Base-by-base conservation (phyloP, 1,140 invertebrate genomes). In the Temnothorax longispinosus region DNA sequence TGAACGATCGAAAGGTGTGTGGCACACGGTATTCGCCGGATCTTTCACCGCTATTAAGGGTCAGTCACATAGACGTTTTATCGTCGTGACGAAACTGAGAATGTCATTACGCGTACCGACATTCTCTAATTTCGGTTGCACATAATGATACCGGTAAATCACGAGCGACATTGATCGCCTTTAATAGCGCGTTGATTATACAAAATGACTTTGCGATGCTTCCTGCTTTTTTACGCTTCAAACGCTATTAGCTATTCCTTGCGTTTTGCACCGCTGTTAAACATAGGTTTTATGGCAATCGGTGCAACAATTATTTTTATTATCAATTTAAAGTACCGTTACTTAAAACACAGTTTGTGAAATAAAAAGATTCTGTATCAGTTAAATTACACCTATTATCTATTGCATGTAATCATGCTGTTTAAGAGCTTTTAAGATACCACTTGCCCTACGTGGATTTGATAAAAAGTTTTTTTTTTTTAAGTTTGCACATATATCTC, bases 181-280 rank as follows among this genome's bases (percentile, higher is more conserved):
- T 74, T 84, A 84, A 84, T 75, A 75, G 69, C 13, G 2, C 27
- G 32, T 8, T 60, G 69, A 84, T 84, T 84, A 62, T 75, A 50
- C 44, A 47, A 41, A 75, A 84, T 75, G 69, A 38, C 69, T 84
- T 21, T 2, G 38, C 4, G 18, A 18, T 75, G 54, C 80, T 84
- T 84, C 56, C 80, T 75, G 54, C 64, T 75, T 75, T 75, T 74
- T 74, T 84, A 62, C 0, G 41, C n/a, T 47, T 47, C 6, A 3
- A 47, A 75, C 1, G 27, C 13, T 15, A 32, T 84, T 74, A 50
- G 8, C 54, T 75, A 75, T 75, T 75, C 13, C 27, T 60, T 74
- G 27, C 18, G n/a, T 13, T 84, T 35, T 13, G 58, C 54, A 38
- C 44, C 3, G 13, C 4, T 41, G 32, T 74, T 62, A 84, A 60